These are phyloP conservation scores for Thamnophis sirtalis DNA, from an alignment of 2,113 vertebrate genomes.

Conservation along the genomic window DNA sequence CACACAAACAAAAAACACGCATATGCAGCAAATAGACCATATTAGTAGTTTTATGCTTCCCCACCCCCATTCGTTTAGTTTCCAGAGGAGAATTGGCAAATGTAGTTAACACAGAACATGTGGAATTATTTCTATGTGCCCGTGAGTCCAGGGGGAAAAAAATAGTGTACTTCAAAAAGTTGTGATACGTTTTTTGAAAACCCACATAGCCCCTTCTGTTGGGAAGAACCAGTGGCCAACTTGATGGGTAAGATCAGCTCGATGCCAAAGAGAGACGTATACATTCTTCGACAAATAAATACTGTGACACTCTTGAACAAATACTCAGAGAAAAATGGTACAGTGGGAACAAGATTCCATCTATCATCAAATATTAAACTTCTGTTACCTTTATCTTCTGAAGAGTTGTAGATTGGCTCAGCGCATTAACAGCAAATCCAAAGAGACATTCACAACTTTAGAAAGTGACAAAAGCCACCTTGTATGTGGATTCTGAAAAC, in stretches of 20 bases:
- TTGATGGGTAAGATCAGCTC: background rate
- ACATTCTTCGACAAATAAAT: background rate
- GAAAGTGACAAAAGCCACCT: constrained; percentile 20
- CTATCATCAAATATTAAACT: background rate
- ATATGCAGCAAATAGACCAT: background rate
- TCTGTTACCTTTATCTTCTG: background rate
- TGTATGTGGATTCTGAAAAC: constrained; percentile 20
- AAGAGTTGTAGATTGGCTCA: background rate
- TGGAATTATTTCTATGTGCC: background rate
- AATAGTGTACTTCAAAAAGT: background rate
- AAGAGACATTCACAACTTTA: background rate
- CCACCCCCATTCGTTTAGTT: background rate
- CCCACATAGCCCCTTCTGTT: background rate
- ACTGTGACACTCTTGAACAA: background rate
- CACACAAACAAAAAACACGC: background rate
- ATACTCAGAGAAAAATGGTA: background rate
- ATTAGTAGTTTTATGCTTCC: background rate
- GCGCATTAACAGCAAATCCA: background rate
- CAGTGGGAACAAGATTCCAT: background rate
- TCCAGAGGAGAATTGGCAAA: background rate
- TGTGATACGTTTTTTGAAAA: background rate
- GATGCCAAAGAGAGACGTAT: background rate
- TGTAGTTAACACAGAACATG: background rate
- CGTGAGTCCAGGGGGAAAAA: background rate
- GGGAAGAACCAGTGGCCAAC: background rate